Conservation (phyloP, 2,113 vertebrate genomes). For the Amphiprion percula region DNA sequence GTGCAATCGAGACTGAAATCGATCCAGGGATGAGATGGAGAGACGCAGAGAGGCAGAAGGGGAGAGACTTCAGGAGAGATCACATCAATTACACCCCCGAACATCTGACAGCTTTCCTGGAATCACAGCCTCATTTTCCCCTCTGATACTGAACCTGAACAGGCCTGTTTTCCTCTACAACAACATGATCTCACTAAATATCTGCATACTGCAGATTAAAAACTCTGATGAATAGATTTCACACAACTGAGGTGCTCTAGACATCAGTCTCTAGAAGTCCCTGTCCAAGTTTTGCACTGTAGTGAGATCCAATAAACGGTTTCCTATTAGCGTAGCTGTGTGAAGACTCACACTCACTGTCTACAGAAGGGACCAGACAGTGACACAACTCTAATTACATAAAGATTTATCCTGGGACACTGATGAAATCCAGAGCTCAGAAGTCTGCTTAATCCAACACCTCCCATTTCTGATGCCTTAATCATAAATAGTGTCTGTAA, state of each 20-base stretch:
- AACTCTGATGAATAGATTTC: constrained; percentile 32
- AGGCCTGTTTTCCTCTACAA: constrained; percentile 2
- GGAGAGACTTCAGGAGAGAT: constrained; percentile 16
- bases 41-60: not conserved
- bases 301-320: constrained; percentile 49
- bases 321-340: constrained; percentile 54
- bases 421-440: not conserved
- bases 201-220: constrained; percentile 7
- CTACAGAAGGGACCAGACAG: constrained; percentile 25
- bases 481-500: not conserved
- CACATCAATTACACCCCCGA: constrained; percentile 24
- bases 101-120: constrained; percentile 45
- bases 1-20: constrained; percentile 49
- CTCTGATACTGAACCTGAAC: constrained; percentile 12
- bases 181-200: not conserved
- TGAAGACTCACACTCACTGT: constrained; percentile 46
- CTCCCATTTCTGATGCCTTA: not conserved
- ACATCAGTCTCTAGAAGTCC: not conserved
- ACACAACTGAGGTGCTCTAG: not conserved
- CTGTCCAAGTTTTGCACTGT: constrained; percentile 48
- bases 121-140: not conserved
- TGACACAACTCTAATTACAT: constrained; percentile 20
- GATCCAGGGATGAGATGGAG: constrained; percentile 27
- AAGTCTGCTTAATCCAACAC: not conserved
- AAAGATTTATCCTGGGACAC: constrained; percentile 22